Conservation (phyloP, 2,113 vertebrate species). For the Oceanites oceanicus region DNA sequence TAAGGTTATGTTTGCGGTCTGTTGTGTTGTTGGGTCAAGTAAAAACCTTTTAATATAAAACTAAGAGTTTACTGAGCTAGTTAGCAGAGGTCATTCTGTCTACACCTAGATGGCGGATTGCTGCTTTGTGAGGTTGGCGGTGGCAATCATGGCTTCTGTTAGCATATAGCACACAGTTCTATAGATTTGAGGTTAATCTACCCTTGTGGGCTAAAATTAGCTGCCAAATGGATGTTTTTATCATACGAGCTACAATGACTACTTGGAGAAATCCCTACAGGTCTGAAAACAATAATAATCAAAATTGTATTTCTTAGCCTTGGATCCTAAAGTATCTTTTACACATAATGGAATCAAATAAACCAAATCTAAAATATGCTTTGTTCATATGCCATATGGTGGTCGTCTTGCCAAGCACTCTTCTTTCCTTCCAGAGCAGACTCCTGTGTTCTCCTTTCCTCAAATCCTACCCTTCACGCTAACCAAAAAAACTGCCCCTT, state of each 20-base stretch:
- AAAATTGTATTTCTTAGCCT: constrained; percentile 23
- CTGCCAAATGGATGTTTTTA: constrained; percentile 4
- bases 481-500: not conserved
- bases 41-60: not conserved
- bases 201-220: not conserved
- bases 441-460: not conserved
- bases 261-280: constrained; percentile 21
- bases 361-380: constrained; percentile 37
- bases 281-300: constrained; percentile 21
- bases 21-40: not conserved
- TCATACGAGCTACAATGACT: not conserved
- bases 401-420: not conserved
- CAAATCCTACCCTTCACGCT: not conserved
- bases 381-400: constrained; percentile 29
- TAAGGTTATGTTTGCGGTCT: not conserved
- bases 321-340: constrained; percentile 19
- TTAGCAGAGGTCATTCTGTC: not conserved
- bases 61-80: not conserved
- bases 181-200: not conserved
- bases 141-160: not conserved
- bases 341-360: constrained; percentile 31
- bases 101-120: not conserved
- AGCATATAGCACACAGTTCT: not conserved
- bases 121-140: not conserved
- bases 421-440: not conserved